These are phyloP conservation scores for Pelobates fuscus DNA, from an alignment of 2,113 vertebrate species.

Conservation along the genomic window DNA sequence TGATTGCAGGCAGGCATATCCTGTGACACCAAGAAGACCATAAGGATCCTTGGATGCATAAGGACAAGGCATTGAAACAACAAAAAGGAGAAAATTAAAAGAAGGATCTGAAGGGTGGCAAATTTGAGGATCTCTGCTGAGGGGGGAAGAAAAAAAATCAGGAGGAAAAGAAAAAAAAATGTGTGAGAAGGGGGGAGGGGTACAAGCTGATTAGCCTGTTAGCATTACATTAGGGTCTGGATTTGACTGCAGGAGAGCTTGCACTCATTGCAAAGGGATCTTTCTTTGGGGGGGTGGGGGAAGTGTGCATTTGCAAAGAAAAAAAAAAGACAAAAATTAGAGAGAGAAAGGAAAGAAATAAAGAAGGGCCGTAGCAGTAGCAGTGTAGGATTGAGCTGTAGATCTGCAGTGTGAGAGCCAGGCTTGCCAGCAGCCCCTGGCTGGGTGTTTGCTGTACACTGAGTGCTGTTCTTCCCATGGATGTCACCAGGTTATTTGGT, in stretches of 20 bases:
- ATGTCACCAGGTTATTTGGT: conserved; percentile 54
- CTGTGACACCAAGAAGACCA: background rate
- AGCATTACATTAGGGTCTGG: conserved; percentile 45
- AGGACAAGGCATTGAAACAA: background rate
- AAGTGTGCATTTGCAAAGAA: conserved; percentile 42
- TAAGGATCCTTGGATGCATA: background rate
- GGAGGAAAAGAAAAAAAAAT: conserved; percentile 51
- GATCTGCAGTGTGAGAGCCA: too few species aligned
- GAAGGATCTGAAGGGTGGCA: background rate
- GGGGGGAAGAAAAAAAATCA: conserved; percentile 9
- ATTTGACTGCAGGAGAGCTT: conserved; percentile 13
- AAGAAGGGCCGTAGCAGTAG: too few species aligned
- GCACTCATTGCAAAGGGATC: background rate
- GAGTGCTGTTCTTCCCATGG: conserved; percentile 29
- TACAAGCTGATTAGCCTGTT: conserved; percentile 53
- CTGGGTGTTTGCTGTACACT: background rate
- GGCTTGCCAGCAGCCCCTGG: background rate
- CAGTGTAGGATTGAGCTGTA: too few species aligned
- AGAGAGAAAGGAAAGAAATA: too few species aligned
- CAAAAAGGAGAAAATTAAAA: background rate
- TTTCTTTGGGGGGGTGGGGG: too few species aligned
- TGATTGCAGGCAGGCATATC: conserved; percentile 12
- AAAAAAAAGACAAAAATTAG: background rate
- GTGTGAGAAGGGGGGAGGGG: conserved; percentile 60
- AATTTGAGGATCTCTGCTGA: conserved; percentile 18